Percentiles rank a stretch among this genome's conserved stretches.
These are phyloP conservation scores for Eucidaris tribuloides DNA, from an alignment of 35 echinoderm and acorn worm genomes.

Conservation along the genomic window DNA sequence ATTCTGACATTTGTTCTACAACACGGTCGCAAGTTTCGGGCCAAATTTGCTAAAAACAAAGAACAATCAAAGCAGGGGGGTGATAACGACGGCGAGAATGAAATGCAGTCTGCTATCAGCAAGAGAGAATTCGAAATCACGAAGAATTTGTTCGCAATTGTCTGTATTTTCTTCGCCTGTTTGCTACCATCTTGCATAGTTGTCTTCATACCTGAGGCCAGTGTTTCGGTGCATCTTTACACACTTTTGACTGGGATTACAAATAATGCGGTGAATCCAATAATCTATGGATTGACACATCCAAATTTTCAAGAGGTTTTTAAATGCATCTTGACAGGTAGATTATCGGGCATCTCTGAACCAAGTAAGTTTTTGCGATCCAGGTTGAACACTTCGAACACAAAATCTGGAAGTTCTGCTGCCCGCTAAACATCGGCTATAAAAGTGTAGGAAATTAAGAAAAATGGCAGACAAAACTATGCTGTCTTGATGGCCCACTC, in stretches of 20 bases:
- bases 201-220: neutral
- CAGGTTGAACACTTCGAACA: no score
- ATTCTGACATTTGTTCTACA: neutral
- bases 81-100: neutral
- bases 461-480: no score
- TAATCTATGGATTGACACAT: slow-evolving; percentile 42
- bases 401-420: no score
- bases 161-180: slow-evolving; percentile 16
- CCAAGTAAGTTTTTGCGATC: no score
- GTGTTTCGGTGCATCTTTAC: neutral
- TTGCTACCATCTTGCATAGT: slow-evolving; percentile 25
- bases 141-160: slow-evolving; percentile 18
- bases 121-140: slow-evolving; percentile 2
- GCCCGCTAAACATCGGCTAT: no score
- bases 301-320: slow-evolving; percentile 32
- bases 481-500: no score
- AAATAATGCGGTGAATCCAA: slow-evolving; percentile 40
- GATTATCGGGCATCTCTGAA: neutral
- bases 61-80: neutral
- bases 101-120: neutral
- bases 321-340: neutral
- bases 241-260: neutral
- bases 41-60: neutral
- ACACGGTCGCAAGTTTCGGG: neutral
- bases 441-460: no score